Evolutionary conservation across 1,140 invertebrate genomes (phyloP).

Genomic region (Sminthurides bifidus): DNA sequence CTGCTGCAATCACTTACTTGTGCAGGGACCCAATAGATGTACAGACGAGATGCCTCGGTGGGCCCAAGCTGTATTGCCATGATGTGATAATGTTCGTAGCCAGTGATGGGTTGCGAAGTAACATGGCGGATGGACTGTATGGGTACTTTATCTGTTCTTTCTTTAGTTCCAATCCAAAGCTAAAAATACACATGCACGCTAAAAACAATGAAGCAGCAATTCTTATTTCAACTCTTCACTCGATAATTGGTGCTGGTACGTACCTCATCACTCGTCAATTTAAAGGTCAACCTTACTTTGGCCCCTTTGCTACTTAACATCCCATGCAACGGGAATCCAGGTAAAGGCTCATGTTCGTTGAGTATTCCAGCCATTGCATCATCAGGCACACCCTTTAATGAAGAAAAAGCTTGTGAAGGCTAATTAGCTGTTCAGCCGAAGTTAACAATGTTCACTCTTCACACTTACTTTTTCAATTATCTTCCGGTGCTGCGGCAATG

Average conservation of each 20-base stretch:
- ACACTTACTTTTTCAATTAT: constrained; percentile 25
- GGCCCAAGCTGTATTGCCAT: constrained; percentile 80
- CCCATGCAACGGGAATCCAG: constrained; percentile 67
- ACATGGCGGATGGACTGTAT: constrained; percentile 83
- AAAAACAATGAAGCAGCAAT: constrained; percentile 2
- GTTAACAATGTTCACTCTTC: too few relatives aligned
- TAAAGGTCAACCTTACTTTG: constrained; percentile 85
- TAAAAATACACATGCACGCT: too few relatives aligned
- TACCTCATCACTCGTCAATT: constrained; percentile 62
- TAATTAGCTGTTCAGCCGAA: too few relatives aligned
- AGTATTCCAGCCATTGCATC: constrained; percentile 74
- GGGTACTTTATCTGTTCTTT: constrained; percentile 81
- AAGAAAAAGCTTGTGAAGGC: too few relatives aligned
- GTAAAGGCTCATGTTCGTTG: constrained; percentile 51
- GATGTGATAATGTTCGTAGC: constrained; percentile 84
- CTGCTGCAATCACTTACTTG: too few relatives aligned
- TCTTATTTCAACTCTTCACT: not conserved
- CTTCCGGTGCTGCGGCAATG: constrained; percentile 21
- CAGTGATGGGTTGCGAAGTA: constrained; percentile 71
- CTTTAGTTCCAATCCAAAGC: constrained; percentile 86
- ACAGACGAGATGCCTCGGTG: constrained; percentile 78
- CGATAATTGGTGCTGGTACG: too few relatives aligned
- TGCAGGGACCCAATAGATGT: constrained; percentile 90
- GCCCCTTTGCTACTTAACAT: constrained; percentile 88
- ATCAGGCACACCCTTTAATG: constrained; percentile 65